Evolutionary conservation across 1,140 invertebrate species (phyloP), one percentile per base, ranked within the genome.

Genomic region (Hermatobates lingyangjiaoensis): DNA sequence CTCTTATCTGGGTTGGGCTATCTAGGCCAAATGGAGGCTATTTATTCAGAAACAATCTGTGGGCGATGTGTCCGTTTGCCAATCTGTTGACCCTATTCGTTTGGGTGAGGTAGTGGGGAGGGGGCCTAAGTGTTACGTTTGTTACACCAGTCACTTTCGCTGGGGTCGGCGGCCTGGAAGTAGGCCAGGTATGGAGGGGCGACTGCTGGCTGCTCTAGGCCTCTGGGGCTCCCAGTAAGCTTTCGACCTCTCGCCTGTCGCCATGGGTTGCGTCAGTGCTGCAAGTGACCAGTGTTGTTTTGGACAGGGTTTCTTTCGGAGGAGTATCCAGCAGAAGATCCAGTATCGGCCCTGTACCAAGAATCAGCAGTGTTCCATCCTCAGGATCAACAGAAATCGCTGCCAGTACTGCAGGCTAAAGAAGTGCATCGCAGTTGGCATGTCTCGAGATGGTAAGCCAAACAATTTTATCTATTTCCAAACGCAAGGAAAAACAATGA

Each of bases 401-500:
- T 97, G 93, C 71, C 91, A 96, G 66, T 94, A 92, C 68, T 95
- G 91, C 72, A 75, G 93, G 56, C 78, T 96, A 59, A 95, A 95
- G 72, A 96, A 96, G 76, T 97, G 93, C 74, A 91, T 96, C 65
- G 84, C 87, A 49, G 92, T 95, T 56, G 93, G 93, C 67, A 97
- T 97, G 93, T 94, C 89, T 68, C 77, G 90, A 72, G 92, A 96
- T 77, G 91, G 92, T 96, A 63, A 79, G 80, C 73, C 18, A 42
- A 14, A 42, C 5, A 5, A 18, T 34, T 34, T 34, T 15, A 34
- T n/a, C n/a, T n/a, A n/a, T n/a, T n/a, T n/a, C n/a, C n/a, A n/a
- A n/a, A n/a, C n/a, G n/a, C n/a, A n/a, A n/a, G n/a, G n/a, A n/a
- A n/a, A n/a, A n/a, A n/a, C n/a, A n/a, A n/a, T n/a, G n/a, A n/a